A percentile compares a stretch with the other conserved stretches of the same genome.
Evolutionary conservation across 2,797 vertebrate species (phyloP).

Genomic region (Brachymystax lenok): DNA sequence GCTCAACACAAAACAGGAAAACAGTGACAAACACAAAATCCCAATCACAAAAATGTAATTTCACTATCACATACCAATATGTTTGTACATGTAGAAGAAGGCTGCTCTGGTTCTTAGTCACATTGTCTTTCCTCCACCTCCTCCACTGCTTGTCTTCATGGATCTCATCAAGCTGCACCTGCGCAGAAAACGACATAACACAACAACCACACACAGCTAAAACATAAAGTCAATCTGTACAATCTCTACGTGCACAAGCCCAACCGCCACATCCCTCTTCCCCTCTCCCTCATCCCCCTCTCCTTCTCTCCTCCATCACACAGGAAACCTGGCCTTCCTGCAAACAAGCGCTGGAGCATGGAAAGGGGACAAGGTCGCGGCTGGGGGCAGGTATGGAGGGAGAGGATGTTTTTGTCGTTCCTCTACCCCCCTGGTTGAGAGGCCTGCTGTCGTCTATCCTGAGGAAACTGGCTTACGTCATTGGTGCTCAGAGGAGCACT

Average conservation of each 20-base stretch:
- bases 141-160: constrained; percentile 69
- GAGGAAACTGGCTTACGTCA: constrained; percentile 75
- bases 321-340: constrained; percentile 74
- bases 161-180: constrained; percentile 74
- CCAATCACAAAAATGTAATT: neutral
- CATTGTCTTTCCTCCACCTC: constrained; percentile 75
- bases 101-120: constrained; percentile 76
- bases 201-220: constrained; percentile 23
- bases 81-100: constrained; percentile 80
- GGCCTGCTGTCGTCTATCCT: constrained; percentile 66
- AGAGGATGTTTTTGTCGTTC: constrained; percentile 75
- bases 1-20: neutral
- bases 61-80: constrained; percentile 66
- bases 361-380: constrained; percentile 66
- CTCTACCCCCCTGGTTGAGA: constrained; percentile 51
- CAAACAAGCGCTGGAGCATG: constrained; percentile 64
- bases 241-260: constrained; percentile 12
- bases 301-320: constrained; percentile 46
- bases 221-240: constrained; percentile 7
- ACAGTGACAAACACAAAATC: neutral
- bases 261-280: constrained; percentile 40
- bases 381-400: constrained; percentile 41
- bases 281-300: constrained; percentile 36
- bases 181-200: constrained; percentile 11
- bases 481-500: constrained; percentile 31